These are phyloP conservation scores for Gerris lacustris DNA, from an alignment of 2,888 invertebrate genomes.

Conservation along the genomic window DNA sequence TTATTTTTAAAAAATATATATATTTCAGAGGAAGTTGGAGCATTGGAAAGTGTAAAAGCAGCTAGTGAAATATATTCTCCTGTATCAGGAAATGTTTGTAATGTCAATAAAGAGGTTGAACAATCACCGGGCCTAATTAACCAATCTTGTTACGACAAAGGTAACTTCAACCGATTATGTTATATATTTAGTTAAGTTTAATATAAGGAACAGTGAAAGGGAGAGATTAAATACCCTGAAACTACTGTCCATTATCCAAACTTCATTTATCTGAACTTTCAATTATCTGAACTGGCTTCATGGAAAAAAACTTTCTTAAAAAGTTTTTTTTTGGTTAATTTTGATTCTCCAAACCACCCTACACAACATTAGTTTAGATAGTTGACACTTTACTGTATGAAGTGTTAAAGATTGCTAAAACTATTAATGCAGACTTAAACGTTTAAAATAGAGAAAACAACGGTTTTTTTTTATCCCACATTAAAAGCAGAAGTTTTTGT, in stretches of 20 bases:
- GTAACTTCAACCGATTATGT: slow-evolving; percentile 36
- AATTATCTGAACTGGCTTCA: too few species aligned
- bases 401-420: too few species aligned
- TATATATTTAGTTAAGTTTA: slow-evolving; percentile 1
- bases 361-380: too few species aligned
- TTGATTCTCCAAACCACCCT: too few species aligned
- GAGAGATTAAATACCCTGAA: too few species aligned
- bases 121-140: slow-evolving; percentile 80
- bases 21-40: slow-evolving; percentile 75
- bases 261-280: too few species aligned
- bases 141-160: slow-evolving; percentile 78
- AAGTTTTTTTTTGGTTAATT: too few species aligned
- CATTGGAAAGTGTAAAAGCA: slow-evolving; percentile 95
- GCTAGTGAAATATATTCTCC: slow-evolving; percentile 95
- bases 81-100: slow-evolving; percentile 71
- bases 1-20: slow-evolving; percentile 12
- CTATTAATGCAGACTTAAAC: too few species aligned
- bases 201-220: background rate
- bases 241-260: slow-evolving; percentile 14
- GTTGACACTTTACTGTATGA: too few species aligned
- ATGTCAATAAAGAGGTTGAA: slow-evolving; percentile 70
- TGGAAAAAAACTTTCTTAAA: background rate
- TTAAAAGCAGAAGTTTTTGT: too few species aligned
- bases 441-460: too few species aligned
- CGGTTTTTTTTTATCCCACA: too few species aligned